Conservation (phyloP, 2,888 invertebrate genomes). For the Coremacera marginata region DNA sequence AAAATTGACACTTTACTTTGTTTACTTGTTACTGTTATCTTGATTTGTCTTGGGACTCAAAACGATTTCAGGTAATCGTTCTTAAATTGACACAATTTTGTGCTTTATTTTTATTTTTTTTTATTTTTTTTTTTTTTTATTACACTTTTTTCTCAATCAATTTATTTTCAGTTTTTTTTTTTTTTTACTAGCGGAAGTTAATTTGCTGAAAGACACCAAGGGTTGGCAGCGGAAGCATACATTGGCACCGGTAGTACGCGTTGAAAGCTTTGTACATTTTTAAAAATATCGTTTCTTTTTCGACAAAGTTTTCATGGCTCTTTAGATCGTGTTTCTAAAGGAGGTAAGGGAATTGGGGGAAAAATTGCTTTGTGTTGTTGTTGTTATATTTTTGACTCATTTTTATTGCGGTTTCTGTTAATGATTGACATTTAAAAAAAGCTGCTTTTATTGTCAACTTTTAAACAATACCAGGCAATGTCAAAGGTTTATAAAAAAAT, state of each 20-base stretch:
- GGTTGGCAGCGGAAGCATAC: no score
- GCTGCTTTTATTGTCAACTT: no score
- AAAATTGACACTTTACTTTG: no score
- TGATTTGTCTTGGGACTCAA: not conserved
- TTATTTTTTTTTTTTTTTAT: conserved; percentile 50
- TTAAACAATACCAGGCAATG: no score
- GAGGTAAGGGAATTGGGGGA: no score
- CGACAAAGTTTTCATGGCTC: not conserved
- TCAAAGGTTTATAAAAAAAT: no score
- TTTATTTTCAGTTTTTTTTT: conserved; percentile 47
- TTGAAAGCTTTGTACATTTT: not conserved
- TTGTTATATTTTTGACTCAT: not conserved
- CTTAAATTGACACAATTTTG: not conserved
- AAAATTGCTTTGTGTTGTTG: not conserved
- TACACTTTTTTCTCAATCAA: conserved; percentile 45
- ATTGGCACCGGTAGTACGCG: no score
- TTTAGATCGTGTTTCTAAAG: not conserved
- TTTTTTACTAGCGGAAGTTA: not conserved
- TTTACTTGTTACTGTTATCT: not conserved
- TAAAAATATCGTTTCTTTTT: not conserved
- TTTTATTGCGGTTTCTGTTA: no score
- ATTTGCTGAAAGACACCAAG: not conserved
- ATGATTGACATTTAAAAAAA: no score
- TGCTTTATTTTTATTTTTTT: not conserved
- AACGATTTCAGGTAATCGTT: not conserved